Conservation (phyloP, 2,888 invertebrate species). For the Barypeithes pellucidus region DNA sequence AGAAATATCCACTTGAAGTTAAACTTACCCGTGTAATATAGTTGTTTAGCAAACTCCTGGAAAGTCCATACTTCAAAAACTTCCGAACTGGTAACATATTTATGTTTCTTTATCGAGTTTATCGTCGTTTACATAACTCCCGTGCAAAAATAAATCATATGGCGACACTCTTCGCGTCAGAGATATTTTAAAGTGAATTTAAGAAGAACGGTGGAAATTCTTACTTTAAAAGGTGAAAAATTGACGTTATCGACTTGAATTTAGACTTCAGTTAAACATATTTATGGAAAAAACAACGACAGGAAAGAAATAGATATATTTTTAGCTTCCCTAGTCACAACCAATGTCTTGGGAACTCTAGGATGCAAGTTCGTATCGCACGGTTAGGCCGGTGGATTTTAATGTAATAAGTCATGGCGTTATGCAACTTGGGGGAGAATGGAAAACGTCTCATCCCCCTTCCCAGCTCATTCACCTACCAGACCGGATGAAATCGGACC, state of each 20-base stretch:
- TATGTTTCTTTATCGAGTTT: conserved; percentile 56
- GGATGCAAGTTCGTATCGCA: no score
- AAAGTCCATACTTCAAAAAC: conserved; percentile 54
- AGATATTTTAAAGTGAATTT: conserved; percentile 45
- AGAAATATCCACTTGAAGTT: conserved; percentile 44
- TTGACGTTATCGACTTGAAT: neutral
- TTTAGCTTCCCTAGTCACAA: no score
- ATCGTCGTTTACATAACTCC: conserved; percentile 53
- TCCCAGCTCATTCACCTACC: no score
- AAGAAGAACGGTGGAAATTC: conserved; percentile 23
- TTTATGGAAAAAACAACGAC: no score
- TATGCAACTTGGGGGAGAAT: no score
- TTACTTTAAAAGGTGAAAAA: conserved; percentile 15
- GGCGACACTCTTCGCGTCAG: conserved; percentile 52
- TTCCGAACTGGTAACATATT: conserved; percentile 56
- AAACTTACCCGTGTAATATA: conserved; percentile 48
- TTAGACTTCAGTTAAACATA: no score
- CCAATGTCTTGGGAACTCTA: no score
- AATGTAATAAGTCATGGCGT: no score
- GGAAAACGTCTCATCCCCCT: no score
- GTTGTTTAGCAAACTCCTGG: conserved; percentile 52
- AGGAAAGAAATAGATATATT: no score
- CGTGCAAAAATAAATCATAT: conserved; percentile 51
- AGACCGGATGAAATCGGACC: no score
- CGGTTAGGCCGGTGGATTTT: no score